Conservation (phyloP, 2,888 invertebrate species). For the Pristionchus mayeri region DNA sequence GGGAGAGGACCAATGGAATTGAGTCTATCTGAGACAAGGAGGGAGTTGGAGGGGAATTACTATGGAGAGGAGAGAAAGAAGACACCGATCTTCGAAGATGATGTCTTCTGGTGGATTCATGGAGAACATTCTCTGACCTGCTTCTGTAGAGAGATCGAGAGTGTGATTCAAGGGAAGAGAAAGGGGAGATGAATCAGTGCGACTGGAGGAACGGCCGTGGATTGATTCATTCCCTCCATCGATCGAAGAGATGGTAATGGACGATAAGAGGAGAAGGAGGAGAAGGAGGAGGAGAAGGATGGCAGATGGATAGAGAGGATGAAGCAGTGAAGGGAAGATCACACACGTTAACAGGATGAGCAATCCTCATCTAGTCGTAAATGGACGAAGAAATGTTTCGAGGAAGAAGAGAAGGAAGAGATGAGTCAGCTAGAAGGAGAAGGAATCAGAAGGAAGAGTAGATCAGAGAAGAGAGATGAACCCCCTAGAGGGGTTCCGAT, state of each 20-base stretch:
- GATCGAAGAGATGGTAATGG: conserved; percentile 49
- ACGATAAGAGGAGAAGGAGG: conserved; percentile 13
- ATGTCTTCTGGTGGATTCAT: neutral
- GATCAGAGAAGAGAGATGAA: neutral
- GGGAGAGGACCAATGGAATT: conserved; percentile 23
- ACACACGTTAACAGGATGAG: conserved; percentile 51
- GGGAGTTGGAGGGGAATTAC: no score
- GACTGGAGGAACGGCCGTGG: conserved; percentile 52
- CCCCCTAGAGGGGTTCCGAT: conserved; percentile 3
- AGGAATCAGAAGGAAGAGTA: neutral
- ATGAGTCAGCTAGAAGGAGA: conserved; percentile 35
- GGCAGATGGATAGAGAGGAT: conserved; percentile 45
- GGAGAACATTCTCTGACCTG: neutral
- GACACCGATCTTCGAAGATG: no score
- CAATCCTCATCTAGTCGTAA: conserved; percentile 25
- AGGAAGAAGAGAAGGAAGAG: conserved; percentile 41
- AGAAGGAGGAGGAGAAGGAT: neutral
- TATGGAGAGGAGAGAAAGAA: conserved; percentile 43
- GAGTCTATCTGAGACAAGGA: conserved; percentile 51
- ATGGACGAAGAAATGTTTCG: conserved; percentile 34
- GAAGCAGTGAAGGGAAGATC: conserved; percentile 44
- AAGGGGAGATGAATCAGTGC: conserved; percentile 50
- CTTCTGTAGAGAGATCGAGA: neutral
- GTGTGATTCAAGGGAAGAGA: neutral
- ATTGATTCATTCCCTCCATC: conserved; percentile 55